Evolutionary conservation across 2,888 invertebrate species (phyloP).

Genomic region (Rhogogaster chlorosoma): DNA sequence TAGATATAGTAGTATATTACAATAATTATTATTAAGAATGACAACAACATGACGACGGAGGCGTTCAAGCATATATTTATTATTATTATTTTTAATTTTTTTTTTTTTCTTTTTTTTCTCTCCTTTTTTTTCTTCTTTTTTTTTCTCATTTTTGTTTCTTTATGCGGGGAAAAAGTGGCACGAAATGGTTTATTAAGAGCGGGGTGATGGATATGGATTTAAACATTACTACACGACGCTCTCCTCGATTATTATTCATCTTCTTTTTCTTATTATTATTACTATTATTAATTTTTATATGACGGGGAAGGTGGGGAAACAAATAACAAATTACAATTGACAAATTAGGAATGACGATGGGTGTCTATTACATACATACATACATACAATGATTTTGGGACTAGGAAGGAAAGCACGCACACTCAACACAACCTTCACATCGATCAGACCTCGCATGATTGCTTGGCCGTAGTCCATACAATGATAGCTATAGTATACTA

Average conservation of each 20-base stretch:
- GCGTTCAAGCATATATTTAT: slow-evolving; percentile 74
- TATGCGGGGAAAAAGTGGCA: slow-evolving; percentile 64
- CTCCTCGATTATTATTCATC: not conserved
- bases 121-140: not conserved
- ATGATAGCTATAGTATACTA: slow-evolving; percentile 63
- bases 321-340: slow-evolving; percentile 38
- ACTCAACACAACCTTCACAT: slow-evolving; percentile 77
- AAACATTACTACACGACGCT: not conserved
- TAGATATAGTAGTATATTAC: slow-evolving; percentile 57
- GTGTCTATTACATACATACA: not conserved
- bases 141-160: not conserved
- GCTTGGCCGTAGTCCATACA: slow-evolving; percentile 70
- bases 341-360: slow-evolving; percentile 40
- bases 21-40: slow-evolving; percentile 75
- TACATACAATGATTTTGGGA: slow-evolving; percentile 58
- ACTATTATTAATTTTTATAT: not conserved
- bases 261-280: not conserved
- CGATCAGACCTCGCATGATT: slow-evolving; percentile 58
- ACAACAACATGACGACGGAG: slow-evolving; percentile 78
- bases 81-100: not conserved
- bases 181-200: slow-evolving; percentile 63
- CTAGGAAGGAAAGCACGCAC: slow-evolving; percentile 73
- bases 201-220: slow-evolving; percentile 44
- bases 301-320: not conserved
- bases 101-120: not conserved